phyloP scores from a whole-genome alignment of 2,113 vertebrate species.

The Pungitius pungitius region DNA sequence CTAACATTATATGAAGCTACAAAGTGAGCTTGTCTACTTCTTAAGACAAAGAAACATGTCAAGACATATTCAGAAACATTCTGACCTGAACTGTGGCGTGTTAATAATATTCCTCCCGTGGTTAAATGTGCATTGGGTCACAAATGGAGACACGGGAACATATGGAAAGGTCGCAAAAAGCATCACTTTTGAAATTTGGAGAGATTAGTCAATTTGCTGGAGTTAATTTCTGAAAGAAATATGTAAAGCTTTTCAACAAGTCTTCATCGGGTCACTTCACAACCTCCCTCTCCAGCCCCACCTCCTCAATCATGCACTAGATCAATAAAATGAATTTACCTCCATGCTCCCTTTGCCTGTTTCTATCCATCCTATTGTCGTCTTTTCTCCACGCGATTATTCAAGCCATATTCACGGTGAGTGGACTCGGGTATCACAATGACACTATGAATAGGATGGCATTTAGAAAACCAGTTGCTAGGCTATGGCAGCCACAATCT shows the following conservation, averaged over 20 bases:
- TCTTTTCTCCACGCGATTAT: conserved; percentile 47
- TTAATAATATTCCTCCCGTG: no score
- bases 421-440: conserved; percentile 27
- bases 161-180: conserved; percentile 20
- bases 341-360: conserved; percentile 30
- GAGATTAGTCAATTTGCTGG: not conserved
- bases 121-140: conserved; percentile 10
- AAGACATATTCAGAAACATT: conserved; percentile 50
- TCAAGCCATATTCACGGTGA: conserved; percentile 16
- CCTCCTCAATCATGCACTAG: conserved; percentile 47
- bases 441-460: conserved; percentile 25
- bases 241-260: conserved; percentile 20
- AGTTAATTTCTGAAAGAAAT: not conserved
- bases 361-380: conserved; percentile 46
- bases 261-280: conserved; percentile 30
- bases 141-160: conserved; percentile 1
- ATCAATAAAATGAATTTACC: conserved; percentile 68
- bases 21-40: conserved; percentile 16
- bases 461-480: conserved; percentile 39
- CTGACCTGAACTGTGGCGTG: conserved; percentile 26
- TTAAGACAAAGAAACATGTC: conserved; percentile 48
- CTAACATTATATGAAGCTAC: conserved; percentile 6
- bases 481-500: conserved; percentile 26
- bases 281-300: conserved; percentile 5
- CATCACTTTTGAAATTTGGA: conserved; percentile 4